Percentiles rank a stretch among this genome's conserved stretches.
These are phyloP conservation scores for Macroteleia sp. DNA, from an alignment of 2,888 invertebrate species.

Conservation along the genomic window DNA sequence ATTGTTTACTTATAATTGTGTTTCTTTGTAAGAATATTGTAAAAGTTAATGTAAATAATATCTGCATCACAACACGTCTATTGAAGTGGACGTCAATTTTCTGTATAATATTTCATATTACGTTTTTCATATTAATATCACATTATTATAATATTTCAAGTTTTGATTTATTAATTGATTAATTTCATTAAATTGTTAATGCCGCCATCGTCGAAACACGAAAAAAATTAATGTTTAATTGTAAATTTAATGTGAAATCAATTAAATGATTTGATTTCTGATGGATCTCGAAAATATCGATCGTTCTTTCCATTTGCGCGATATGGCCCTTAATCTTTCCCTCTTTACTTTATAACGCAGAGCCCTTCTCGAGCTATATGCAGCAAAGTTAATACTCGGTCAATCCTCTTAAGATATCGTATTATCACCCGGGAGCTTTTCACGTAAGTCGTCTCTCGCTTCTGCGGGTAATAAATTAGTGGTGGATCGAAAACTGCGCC, in stretches of 20 bases:
- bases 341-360: slow-evolving; percentile 47
- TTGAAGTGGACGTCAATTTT: no score
- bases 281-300: slow-evolving; percentile 30
- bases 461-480: slow-evolving; percentile 67
- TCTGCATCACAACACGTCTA: no score
- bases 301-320: slow-evolving; percentile 8
- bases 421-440: slow-evolving; percentile 76
- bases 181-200: no score
- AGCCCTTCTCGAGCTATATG: slow-evolving; percentile 41
- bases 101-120: no score
- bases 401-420: slow-evolving; percentile 75
- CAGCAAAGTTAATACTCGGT: slow-evolving; percentile 61
- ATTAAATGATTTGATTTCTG: slow-evolving; percentile 20
- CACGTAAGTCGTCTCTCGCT: slow-evolving; percentile 62
- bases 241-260: no score
- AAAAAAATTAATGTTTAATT: no score
- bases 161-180: no score
- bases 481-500: slow-evolving; percentile 71
- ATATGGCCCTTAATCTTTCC: slow-evolving; percentile 26
- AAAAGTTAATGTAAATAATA: no score
- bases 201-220: background rate
- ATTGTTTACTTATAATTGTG: no score
- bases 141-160: no score
- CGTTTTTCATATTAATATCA: no score
- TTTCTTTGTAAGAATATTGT: no score